Base-by-base conservation (phyloP, 2,797 vertebrate genomes). In the Anguilla pacifica region DNA sequence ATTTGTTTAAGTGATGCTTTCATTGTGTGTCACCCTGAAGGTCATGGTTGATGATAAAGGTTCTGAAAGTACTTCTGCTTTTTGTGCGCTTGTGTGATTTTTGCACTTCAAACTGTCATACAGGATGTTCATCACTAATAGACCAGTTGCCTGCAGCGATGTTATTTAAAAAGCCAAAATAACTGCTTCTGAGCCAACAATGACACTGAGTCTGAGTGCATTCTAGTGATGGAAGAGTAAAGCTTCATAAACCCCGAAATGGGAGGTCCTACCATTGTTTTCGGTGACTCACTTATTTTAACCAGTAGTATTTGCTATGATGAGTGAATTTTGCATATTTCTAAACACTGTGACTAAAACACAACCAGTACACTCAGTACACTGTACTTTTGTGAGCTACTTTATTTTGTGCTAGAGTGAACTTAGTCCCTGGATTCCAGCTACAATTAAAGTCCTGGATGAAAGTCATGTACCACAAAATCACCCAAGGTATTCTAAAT, bases 11-110 rank as follows among this genome's bases (percentile, higher is more conserved):
- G 19, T 25, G 6, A 25, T 64, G 61, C 22, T 64, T 64, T 64
- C 25, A 64, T n/a, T n/a, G 61, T n/a, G 61, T 57, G 55, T 57
- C 55, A 57, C 55, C 55, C 55, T 57, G 13, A 28, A 13, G 28
- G 67, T 13, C 67, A 72, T 31, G 15, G n/a, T 31, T 72, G 67
- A 77, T 39, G 10, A 77, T 19, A 17, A 15, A 35, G 31, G 2
- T 25, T 43, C 10, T 39, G 17, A 17, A 43, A 39, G 72, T 77
- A 39, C 46, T 88, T 59, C 79, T 90, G 83, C 85, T 89, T 81
- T 17, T 0, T 83, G 74, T 88, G 90, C 91, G 87, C 92, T 88
- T 86, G 91, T 93, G 90, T 90, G 89, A 0, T n/a, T 92, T 88
- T 92, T 85, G 85, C 84, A 46, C 85, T 91, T 67, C 87, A 43